phyloP scores from a whole-genome alignment of 2,888 invertebrate species.

The Oligia latruncula region DNA sequence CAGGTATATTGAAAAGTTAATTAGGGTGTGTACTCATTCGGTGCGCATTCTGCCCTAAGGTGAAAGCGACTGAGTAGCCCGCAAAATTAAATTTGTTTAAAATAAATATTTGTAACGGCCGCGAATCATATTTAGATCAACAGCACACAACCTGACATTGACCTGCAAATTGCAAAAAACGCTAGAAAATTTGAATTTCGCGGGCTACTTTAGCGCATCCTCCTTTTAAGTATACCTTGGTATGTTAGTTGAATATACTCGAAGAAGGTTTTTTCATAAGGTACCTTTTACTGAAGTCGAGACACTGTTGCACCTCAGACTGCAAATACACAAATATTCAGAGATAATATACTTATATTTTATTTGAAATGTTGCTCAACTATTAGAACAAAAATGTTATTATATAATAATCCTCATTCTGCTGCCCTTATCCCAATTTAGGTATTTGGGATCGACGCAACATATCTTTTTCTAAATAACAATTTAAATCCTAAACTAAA shows the following conservation, averaged over 20 bases:
- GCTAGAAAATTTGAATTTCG: not conserved
- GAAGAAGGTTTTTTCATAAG: not conserved
- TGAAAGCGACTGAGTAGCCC: not conserved
- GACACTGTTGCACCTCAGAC: not conserved
- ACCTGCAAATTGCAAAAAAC: too few relatives aligned
- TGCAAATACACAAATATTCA: not conserved
- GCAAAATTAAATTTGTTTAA: not conserved
- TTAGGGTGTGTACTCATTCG: not conserved
- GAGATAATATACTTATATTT: not conserved
- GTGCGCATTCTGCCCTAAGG: not conserved
- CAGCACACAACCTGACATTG: too few relatives aligned
- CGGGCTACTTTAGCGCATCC: not conserved
- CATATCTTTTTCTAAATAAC: not conserved
- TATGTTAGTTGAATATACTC: not conserved
- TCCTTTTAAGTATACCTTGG: not conserved
- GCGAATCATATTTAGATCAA: too few relatives aligned
- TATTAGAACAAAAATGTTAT: not conserved
- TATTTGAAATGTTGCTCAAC: not conserved
- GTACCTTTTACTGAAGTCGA: constrained; percentile 14
- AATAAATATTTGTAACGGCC: too few relatives aligned
- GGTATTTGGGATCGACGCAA: not conserved
- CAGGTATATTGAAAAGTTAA: not conserved
- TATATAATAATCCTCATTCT: not conserved
- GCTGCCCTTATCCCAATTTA: not conserved
- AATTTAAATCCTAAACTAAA: not conserved